Percentiles rank a stretch among this genome's conserved stretches.
Evolutionary conservation across 2,888 invertebrate genomes (phyloP).

Genomic region (Embidobia sp.): DNA sequence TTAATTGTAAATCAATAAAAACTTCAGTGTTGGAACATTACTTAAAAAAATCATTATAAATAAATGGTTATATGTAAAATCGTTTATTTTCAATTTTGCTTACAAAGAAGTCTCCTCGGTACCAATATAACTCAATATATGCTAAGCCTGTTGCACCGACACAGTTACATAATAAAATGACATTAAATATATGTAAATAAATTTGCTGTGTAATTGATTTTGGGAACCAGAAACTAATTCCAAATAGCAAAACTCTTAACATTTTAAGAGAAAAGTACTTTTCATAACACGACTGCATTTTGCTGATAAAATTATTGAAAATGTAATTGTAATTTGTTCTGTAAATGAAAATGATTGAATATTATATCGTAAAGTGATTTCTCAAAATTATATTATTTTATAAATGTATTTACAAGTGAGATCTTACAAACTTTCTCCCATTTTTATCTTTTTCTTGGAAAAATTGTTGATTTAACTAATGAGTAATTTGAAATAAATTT

Average conservation of each 20-base stretch:
- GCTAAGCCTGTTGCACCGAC: neutral
- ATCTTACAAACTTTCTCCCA: too few relatives aligned
- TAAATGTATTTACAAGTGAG: too few relatives aligned
- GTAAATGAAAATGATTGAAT: neutral
- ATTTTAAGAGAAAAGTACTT: constrained; percentile 45
- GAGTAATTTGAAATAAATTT: too few relatives aligned
- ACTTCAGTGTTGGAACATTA: too few relatives aligned
- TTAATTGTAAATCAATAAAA: too few relatives aligned
- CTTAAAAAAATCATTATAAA: too few relatives aligned
- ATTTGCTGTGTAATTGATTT: constrained; percentile 7
- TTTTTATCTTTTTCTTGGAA: too few relatives aligned
- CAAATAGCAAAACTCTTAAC: constrained; percentile 30
- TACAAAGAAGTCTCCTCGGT: constrained; percentile 43
- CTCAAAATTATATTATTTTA: too few relatives aligned
- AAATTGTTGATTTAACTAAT: too few relatives aligned
- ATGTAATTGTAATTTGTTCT: neutral
- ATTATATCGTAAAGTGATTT: neutral
- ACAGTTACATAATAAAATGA: constrained; percentile 22
- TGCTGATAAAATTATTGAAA: neutral
- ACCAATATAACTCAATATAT: constrained; percentile 21
- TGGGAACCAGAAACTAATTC: constrained; percentile 46
- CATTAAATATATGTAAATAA: constrained; percentile 1
- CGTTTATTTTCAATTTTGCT: constrained; percentile 13
- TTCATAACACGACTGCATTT: constrained; percentile 31
- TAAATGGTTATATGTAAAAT: too few relatives aligned